phyloP scores from a whole-genome alignment of 2,888 invertebrate genomes.

The Acronicta psi region DNA sequence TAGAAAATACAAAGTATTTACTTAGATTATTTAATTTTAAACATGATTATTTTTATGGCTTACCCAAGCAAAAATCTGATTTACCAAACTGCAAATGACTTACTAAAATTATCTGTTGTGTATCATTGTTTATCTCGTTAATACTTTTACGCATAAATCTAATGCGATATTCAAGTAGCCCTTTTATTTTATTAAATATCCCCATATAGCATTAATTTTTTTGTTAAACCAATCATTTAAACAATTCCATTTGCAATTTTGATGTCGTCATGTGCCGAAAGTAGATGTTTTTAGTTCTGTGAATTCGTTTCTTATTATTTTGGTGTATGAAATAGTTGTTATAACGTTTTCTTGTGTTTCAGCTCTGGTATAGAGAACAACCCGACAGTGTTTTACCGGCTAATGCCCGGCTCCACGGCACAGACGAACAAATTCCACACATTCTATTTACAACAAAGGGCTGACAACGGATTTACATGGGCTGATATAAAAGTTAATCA shows the following conservation, averaged over 20 bases:
- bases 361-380: constrained; percentile 99
- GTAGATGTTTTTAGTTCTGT: constrained; percentile 61
- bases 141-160: constrained; percentile 25
- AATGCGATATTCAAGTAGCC: constrained; percentile 38
- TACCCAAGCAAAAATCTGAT: constrained; percentile 10
- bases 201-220: constrained; percentile 33
- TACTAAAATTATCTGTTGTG: constrained; percentile 17
- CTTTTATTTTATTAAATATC: constrained; percentile 28
- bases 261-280: constrained; percentile 72
- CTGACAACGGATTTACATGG: constrained; percentile 97
- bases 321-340: constrained; percentile 50
- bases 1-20: too few species aligned
- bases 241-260: constrained; percentile 43
- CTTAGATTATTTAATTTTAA: too few species aligned
- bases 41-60: constrained; percentile 14
- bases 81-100: constrained; percentile 50
- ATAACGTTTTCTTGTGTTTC: constrained; percentile 75
- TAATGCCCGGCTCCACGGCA: constrained; percentile 98
- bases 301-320: constrained; percentile 32
- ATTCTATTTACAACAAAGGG: constrained; percentile 98
- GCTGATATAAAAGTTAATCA: constrained; percentile 99
- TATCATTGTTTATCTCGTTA: constrained; percentile 14
- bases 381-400: constrained; percentile 97
- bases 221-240: constrained; percentile 7
- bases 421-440: constrained; percentile 98